These are phyloP conservation scores for Euzetes globulus DNA, from an alignment of 2,888 invertebrate genomes.

Conservation along the genomic window DNA sequence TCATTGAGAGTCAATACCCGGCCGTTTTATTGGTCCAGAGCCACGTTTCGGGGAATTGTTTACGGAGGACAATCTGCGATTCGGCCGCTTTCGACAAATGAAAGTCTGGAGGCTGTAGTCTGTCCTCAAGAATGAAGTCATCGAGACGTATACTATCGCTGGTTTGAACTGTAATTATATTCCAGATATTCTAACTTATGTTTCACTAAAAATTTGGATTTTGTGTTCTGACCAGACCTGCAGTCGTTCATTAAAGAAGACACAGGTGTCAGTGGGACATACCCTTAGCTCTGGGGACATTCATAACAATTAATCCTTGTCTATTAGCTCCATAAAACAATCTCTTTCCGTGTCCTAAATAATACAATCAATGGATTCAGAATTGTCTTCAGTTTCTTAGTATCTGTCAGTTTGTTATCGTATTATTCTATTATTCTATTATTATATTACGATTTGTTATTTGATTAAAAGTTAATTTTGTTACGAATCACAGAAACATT, in stretches of 20 bases:
- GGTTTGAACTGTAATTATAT: neutral
- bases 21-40: conserved; percentile 57
- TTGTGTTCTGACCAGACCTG: neutral
- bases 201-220: neutral
- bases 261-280: neutral
- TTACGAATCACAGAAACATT: neutral
- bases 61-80: conserved; percentile 50
- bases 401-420: neutral
- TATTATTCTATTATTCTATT: neutral
- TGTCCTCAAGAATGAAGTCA: conserved; percentile 40
- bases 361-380: conserved; percentile 8
- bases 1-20: conserved; percentile 50
- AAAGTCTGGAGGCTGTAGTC: conserved; percentile 41
- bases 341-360: conserved; percentile 35
- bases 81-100: conserved; percentile 39
- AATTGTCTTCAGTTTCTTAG: neutral
- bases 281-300: conserved; percentile 18
- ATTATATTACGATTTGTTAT: conserved; percentile 6
- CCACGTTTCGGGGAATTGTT: conserved; percentile 66
- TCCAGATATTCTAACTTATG: neutral
- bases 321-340: conserved; percentile 32
- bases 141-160: conserved; percentile 37
- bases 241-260: neutral
- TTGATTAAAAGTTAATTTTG: neutral
- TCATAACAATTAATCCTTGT: conserved; percentile 32